Conservation (phyloP, 1,140 invertebrate genomes). For the Delia radicum region DNA sequence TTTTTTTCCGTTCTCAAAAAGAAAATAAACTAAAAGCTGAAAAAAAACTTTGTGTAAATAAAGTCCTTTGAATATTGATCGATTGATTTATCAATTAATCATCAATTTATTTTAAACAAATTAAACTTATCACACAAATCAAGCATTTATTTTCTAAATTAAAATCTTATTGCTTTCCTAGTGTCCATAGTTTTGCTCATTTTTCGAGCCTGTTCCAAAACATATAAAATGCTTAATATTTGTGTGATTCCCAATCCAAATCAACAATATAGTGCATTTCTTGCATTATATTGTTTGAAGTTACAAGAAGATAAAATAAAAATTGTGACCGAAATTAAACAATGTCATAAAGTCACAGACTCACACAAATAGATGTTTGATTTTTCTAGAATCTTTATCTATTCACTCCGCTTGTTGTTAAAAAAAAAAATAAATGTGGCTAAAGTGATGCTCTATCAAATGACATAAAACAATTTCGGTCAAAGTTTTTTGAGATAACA, state of each 20-base stretch:
- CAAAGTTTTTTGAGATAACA: slow-evolving; percentile 27
- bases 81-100: slow-evolving; percentile 1
- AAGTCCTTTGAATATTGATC: slow-evolving; percentile 46
- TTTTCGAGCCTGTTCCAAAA: not conserved
- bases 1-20: not conserved
- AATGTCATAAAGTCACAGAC: not conserved
- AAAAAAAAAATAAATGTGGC: not conserved
- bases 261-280: not conserved
- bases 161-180: slow-evolving; percentile 10
- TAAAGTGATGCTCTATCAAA: not conserved
- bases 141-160: slow-evolving; percentile 24
- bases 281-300: slow-evolving; percentile 5
- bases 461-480: slow-evolving; percentile 27
- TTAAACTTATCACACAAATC: slow-evolving; percentile 29
- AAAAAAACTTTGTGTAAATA: slow-evolving; percentile 55
- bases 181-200: not conserved
- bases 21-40: not conserved
- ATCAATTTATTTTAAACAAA: slow-evolving; percentile 20
- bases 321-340: slow-evolving; percentile 7
- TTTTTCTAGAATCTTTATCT: not conserved
- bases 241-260: not conserved
- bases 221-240: slow-evolving; percentile 3
- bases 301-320: not conserved
- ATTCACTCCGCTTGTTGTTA: not conserved
- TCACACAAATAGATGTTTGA: not conserved